Evolutionary conservation across 2,888 invertebrate species (phyloP), one percentile per base, ranked within the genome.

Genomic region (Philonicus albiceps): DNA sequence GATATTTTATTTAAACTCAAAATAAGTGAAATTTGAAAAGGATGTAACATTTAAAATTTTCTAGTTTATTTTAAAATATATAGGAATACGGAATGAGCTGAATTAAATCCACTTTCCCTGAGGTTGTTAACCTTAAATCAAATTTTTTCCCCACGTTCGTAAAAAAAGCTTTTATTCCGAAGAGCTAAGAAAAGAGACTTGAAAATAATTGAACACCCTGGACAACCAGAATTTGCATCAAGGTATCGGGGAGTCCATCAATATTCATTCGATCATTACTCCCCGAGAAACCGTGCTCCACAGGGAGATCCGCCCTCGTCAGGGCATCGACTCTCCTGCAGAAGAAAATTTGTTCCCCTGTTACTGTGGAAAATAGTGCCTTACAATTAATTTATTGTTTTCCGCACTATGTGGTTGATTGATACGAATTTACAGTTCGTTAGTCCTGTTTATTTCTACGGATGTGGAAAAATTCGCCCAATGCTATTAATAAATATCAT

Each of bases 351-450:
- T 37, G 0, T 37, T 22, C 64, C 27, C 1, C 8, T 22, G 19
- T 64, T 64, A 22, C 22, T 27, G 22, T 19, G 31, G 74, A 34
- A 74, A 74, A 37, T 16, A 34, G 16, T 34, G 37, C 37, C 16
- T 37, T 74, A 37, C 74, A 31, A 74, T 34, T 76, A 76, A 76
- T 76, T 76, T 40, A 76, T 76, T 76, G 43, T 43, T 76, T 76
- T 76, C 43, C 76, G 22, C 37, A 76, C 43, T 76, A 37, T n/a
- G 27, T 37, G 27, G 43, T 76, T 76, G 76, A 76, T 76, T 76
- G 76, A 76, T 43, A 43, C 37, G 16, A 76, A 76, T 76, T 76
- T 11, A 19, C 76, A 37, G 76, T 76, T 76, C 76, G 76, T 76
- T 76, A 76, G 1, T 27, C 76, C 27, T 40, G 43, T 76, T 76